Conservation (phyloP, 2,888 invertebrate species). For the Zaprionus lineosus region DNA sequence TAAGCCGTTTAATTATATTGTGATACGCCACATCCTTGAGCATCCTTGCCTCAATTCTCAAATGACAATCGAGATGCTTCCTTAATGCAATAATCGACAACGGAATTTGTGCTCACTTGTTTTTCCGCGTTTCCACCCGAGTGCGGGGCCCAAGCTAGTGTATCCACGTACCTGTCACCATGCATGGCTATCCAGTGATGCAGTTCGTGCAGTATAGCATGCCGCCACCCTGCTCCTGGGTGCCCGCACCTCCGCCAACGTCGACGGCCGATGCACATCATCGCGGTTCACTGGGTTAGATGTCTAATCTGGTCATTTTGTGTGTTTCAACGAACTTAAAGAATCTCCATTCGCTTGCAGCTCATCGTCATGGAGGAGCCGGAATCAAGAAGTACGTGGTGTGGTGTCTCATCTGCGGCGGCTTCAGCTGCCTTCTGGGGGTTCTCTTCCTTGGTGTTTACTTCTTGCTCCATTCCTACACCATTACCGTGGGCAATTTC, state of each 20-base stretch:
- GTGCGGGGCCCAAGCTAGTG: too few species aligned
- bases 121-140: conserved; percentile 2
- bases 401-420: conserved; percentile 90
- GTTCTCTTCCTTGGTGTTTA: conserved; percentile 90
- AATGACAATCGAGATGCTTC: neutral
- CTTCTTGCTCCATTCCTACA: conserved; percentile 89
- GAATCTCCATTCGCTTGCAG: conserved; percentile 72
- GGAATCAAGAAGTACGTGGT: conserved; percentile 88
- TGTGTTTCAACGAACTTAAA: neutral
- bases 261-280: conserved; percentile 72
- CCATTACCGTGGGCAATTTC: conserved; percentile 89
- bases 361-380: conserved; percentile 82
- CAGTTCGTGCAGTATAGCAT: conserved; percentile 87
- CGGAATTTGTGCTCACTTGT: neutral
- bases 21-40: too few species aligned
- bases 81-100: neutral
- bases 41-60: too few species aligned
- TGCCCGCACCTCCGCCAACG: conserved; percentile 77
- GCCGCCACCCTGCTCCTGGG: conserved; percentile 83
- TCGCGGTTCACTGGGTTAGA: conserved; percentile 57
- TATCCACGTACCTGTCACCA: conserved; percentile 54
- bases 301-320: neutral
- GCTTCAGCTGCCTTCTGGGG: conserved; percentile 88
- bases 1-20: too few species aligned
- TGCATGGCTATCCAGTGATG: conserved; percentile 87